phyloP scores from a whole-genome alignment of 2,797 vertebrate species.

The Hippopotamyrus pictus region DNA sequence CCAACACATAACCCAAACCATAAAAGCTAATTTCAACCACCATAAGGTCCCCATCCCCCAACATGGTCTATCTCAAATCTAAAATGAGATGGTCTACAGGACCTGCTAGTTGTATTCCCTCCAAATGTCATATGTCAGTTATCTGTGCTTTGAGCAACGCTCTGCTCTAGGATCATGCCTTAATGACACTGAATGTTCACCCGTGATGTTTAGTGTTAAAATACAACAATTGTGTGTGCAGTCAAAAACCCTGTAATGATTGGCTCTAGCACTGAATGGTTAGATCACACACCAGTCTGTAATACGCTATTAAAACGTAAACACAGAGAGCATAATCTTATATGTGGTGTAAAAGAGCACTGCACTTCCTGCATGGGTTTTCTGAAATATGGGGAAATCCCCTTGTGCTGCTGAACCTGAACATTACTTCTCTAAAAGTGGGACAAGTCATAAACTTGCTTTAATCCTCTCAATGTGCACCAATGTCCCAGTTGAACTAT shows the following conservation, averaged over 20 bases:
- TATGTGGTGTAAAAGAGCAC: neutral
- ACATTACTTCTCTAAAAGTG: neutral
- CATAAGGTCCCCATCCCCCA: neutral
- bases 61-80: neutral
- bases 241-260: neutral
- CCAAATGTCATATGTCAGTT: neutral
- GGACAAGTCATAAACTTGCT: neutral
- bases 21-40: neutral
- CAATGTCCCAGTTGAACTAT: neutral
- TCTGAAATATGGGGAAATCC: neutral
- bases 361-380: neutral
- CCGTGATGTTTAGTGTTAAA: neutral
- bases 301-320: neutral
- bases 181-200: neutral
- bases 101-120: neutral
- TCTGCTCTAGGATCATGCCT: neutral
- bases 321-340: neutral
- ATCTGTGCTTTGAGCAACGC: neutral
- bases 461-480: neutral
- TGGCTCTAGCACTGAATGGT: neutral
- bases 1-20: neutral
- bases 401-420: neutral
- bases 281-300: neutral
- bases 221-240: neutral
- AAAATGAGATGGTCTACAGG: neutral